Conservation (phyloP, 2,888 invertebrate species). For the Lymantria dispar region DNA sequence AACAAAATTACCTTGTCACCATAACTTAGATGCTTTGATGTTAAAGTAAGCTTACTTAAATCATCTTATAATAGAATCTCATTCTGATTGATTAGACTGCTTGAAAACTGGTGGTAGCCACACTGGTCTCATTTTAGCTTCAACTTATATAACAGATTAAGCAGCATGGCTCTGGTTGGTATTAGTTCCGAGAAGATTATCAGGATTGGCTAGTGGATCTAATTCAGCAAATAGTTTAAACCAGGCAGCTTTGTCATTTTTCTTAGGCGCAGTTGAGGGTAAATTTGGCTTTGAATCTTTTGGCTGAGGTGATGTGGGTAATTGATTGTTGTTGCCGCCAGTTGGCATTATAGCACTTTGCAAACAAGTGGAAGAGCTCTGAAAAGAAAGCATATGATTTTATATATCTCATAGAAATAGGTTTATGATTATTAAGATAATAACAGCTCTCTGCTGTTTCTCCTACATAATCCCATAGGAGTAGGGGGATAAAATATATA, state of each 20-base stretch:
- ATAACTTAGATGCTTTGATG: too few relatives aligned
- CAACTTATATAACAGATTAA: slow-evolving; percentile 32
- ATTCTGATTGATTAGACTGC: too few relatives aligned
- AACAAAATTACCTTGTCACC: too few relatives aligned
- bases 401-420: background rate
- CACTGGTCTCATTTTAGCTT: too few relatives aligned
- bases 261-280: slow-evolving; percentile 62
- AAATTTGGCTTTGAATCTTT: slow-evolving; percentile 33
- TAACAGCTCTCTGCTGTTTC: too few relatives aligned
- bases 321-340: slow-evolving; percentile 26
- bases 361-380: slow-evolving; percentile 51
- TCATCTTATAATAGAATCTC: too few relatives aligned
- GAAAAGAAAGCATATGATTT: slow-evolving; percentile 25
- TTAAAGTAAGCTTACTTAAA: too few relatives aligned
- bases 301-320: slow-evolving; percentile 28
- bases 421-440: background rate
- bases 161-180: slow-evolving; percentile 78
- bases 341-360: slow-evolving; percentile 48
- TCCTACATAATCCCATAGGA: too few relatives aligned
- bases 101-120: too few relatives aligned
- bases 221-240: slow-evolving; percentile 95
- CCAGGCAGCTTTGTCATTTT: slow-evolving; percentile 86
- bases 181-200: slow-evolving; percentile 74
- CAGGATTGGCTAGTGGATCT: slow-evolving; percentile 95
- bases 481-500: too few relatives aligned